Base-by-base conservation (phyloP, 2,888 invertebrate species). In the Kryphioiulus occultus region DNA sequence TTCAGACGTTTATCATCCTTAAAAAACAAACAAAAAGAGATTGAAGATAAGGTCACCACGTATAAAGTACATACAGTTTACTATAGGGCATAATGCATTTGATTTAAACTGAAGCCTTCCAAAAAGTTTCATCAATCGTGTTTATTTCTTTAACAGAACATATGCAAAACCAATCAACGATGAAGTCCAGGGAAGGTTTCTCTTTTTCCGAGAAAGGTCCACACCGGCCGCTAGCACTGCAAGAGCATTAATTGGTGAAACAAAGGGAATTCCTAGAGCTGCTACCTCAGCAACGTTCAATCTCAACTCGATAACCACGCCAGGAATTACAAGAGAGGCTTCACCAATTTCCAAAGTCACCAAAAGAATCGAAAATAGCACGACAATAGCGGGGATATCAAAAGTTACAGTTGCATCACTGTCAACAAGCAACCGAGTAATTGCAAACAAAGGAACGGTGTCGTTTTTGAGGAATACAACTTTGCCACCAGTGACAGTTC, bases 11-110 rank as follows among this genome's bases (percentile, higher is more conserved):
- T 68, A 68, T 68, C 68, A 26, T 68, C 12, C 22, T 68, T 7
- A 68, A 68, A 68, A 68, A 68, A 68, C 22, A n/a, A 68, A 68
- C 68, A 26, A 68, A 68, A 68, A 68, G n/a, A 68, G 7, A 68
- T 26, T 22, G 0, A 68, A 22, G 26, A 68, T 22, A 68, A 68
- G 9, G n/a, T 68, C 22, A 59, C n/a, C 9, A 7, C 12, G 68
- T 22, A 26, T 22, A 10, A n/a, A 2, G 35, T 35, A 4, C 35
- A 7, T 35, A 35, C 35, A 35, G n/a, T n/a, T n/a, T n/a, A n/a
- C n/a, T n/a, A n/a, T n/a, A n/a, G n/a, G n/a, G n/a, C n/a, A 59
- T 47, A 17, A 3, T 26, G 68, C 22, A 68, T 68, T 68, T 68
- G 68, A 68, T 68, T 68, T 22, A 68, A 68, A 22, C 53, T n/a